phyloP scores from a whole-genome alignment of 2,888 invertebrate species.

The Teleogryllus oceanicus region DNA sequence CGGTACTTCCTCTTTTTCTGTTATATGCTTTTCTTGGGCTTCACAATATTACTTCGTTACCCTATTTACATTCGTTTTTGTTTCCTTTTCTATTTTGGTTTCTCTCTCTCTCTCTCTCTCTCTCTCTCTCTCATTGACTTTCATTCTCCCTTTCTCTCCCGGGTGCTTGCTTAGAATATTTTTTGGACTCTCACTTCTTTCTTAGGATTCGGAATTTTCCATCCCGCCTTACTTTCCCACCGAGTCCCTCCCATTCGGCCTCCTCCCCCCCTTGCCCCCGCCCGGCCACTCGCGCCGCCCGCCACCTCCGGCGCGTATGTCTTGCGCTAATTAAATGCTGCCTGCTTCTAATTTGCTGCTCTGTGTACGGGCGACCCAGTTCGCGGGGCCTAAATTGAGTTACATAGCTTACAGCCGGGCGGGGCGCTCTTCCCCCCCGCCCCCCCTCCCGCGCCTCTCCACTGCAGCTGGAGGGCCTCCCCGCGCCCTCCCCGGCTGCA shows the following conservation, averaged over 20 bases:
- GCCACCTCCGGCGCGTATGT: background rate
- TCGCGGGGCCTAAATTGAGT: background rate
- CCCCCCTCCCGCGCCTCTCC: background rate
- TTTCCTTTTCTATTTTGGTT: too few relatives aligned
- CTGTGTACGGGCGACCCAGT: slow-evolving; percentile 2
- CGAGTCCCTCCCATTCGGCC: background rate
- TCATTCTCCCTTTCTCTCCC: too few relatives aligned
- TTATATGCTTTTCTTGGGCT: too few relatives aligned
- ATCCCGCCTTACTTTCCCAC: too few relatives aligned
- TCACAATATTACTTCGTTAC: too few relatives aligned
- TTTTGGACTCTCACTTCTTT: too few relatives aligned
- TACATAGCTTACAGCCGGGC: slow-evolving; percentile 18
- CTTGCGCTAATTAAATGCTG: slow-evolving; percentile 18
- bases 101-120: too few relatives aligned
- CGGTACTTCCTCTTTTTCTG: too few relatives aligned
- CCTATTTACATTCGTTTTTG: too few relatives aligned
- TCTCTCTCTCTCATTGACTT: too few relatives aligned
- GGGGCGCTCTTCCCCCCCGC: background rate
- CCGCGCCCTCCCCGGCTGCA: background rate
- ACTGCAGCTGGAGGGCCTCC: background rate
- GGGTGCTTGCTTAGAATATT: too few relatives aligned
- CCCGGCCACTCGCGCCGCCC: background rate
- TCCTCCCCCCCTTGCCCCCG: background rate
- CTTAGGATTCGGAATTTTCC: too few relatives aligned
- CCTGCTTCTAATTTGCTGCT: slow-evolving; percentile 9